phyloP scores from a whole-genome alignment of 2,113 vertebrate species.

The Atlantisia rogersi region DNA sequence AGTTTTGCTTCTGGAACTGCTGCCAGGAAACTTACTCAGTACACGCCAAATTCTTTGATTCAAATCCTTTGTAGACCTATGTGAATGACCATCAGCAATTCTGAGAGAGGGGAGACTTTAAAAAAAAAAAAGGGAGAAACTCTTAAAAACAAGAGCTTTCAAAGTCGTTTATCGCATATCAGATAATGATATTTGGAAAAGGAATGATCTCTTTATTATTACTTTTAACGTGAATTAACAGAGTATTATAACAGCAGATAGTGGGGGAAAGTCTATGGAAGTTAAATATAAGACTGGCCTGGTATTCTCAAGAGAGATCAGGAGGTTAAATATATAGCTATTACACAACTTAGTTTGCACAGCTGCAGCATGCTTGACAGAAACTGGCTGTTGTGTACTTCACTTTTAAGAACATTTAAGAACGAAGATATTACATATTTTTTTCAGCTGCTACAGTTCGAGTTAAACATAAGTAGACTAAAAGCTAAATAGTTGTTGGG shows the following conservation, averaged over 20 bases:
- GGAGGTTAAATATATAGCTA: neutral
- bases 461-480: neutral
- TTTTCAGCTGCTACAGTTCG: neutral
- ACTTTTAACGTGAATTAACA: neutral
- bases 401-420: neutral
- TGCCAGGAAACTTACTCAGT: neutral
- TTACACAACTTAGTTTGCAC: neutral
- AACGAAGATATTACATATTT: neutral
- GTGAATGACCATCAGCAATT: neutral
- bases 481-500: neutral
- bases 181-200: neutral
- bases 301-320: neutral
- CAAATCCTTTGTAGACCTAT: neutral
- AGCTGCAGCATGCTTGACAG: neutral
- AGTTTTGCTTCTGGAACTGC: neutral
- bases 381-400: neutral
- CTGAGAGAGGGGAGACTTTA: neutral
- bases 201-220: neutral
- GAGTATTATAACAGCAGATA: neutral
- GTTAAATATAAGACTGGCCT: neutral
- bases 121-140: neutral
- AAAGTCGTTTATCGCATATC: neutral
- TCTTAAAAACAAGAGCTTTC: neutral
- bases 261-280: neutral
- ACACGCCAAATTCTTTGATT: neutral